Evolutionary conservation across 1,140 invertebrate species (phyloP).

Genomic region (Musca domestica): DNA sequence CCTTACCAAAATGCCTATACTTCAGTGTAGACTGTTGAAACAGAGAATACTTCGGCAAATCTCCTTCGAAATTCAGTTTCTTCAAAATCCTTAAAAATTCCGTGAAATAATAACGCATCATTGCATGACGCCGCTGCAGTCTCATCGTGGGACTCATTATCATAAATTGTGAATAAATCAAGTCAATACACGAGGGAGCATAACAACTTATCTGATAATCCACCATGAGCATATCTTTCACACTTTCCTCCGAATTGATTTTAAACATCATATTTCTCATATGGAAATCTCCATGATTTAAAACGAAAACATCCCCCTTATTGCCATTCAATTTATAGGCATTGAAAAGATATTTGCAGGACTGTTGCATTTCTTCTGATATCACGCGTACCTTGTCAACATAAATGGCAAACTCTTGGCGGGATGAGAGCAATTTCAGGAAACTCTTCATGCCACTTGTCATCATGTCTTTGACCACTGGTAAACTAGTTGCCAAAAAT

Average conservation of each 20-base stretch:
- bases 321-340: not conserved
- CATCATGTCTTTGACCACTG: not conserved
- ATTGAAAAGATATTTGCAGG: not conserved
- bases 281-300: conserved; percentile 22
- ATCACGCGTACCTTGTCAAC: not conserved
- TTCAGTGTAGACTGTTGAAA: not conserved
- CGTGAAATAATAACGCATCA: conserved; percentile 5
- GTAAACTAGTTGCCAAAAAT: not conserved
- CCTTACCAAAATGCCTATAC: conserved; percentile 13
- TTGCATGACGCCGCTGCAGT: not conserved
- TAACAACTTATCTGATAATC: conserved; percentile 15
- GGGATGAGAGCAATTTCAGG: not conserved
- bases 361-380: too few relatives aligned
- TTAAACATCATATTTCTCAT: conserved; percentile 18
- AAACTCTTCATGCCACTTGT: not conserved
- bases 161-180: conserved; percentile 7
- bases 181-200: conserved; percentile 5
- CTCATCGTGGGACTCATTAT: not conserved
- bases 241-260: not conserved
- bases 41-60: not conserved
- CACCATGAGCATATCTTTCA: conserved; percentile 8
- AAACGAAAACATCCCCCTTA: not conserved
- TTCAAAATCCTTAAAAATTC: not conserved
- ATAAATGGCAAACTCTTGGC: not conserved
- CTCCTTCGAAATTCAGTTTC: not conserved